phyloP scores from a whole-genome alignment of 2,113 vertebrate species.

The Rhabdomys dilectus region DNA sequence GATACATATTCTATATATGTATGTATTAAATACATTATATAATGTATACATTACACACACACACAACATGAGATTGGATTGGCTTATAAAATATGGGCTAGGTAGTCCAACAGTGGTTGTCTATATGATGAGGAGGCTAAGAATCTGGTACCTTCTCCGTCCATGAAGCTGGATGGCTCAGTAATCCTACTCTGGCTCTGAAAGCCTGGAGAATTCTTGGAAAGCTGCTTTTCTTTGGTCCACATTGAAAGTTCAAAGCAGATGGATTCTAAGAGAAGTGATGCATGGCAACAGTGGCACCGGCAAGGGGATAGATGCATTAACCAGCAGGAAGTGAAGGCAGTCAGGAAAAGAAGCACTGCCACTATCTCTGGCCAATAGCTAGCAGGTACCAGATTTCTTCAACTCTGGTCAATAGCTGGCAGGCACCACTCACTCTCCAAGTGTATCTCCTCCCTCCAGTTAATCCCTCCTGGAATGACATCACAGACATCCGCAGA shows the following conservation, averaged over 20 bases:
- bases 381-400: not conserved
- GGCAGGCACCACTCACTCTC: not conserved
- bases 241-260: not conserved
- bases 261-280: not conserved
- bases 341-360: not conserved
- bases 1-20: too few species aligned
- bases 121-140: not conserved
- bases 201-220: not conserved
- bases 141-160: not conserved
- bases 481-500: not conserved
- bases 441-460: not conserved
- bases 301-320: not conserved
- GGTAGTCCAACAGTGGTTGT: not conserved
- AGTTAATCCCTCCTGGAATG: not conserved
- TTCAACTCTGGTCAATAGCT: not conserved
- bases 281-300: not conserved
- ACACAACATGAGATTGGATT: too few species aligned
- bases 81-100: not conserved
- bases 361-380: not conserved
- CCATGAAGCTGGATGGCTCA: not conserved
- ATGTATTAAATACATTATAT: too few species aligned
- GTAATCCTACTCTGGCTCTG: not conserved
- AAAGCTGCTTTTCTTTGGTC: not conserved
- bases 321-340: not conserved
- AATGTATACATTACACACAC: too few species aligned